Percentiles rank a stretch among this genome's conserved stretches.
Conservation (phyloP, 2,113 vertebrate genomes). For the Cinclus cinclus region DNA sequence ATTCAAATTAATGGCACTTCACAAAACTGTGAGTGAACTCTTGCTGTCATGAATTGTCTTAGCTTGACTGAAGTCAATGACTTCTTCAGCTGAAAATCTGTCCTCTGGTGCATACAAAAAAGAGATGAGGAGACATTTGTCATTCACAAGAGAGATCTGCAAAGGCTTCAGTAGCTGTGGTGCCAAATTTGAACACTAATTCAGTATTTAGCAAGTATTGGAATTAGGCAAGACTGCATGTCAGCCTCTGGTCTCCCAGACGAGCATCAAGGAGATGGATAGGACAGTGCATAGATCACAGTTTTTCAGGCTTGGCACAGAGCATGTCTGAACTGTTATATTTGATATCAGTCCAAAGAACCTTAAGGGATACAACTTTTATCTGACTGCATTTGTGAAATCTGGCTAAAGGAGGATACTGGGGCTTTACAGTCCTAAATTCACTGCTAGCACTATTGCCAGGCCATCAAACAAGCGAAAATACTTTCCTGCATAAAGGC, state of each 20-base stretch:
- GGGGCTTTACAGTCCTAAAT: neutral
- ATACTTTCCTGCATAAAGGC: neutral
- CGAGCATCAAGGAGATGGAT: neutral
- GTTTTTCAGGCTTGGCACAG: neutral
- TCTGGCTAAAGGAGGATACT: neutral
- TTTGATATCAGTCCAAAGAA: neutral
- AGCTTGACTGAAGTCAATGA: neutral
- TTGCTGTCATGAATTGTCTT: neutral
- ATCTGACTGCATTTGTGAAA: neutral
- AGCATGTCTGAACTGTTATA: neutral
- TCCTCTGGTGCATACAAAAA: neutral
- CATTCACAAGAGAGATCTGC: neutral
- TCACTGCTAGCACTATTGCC: neutral
- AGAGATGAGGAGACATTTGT: neutral
- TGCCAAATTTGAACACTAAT: neutral
- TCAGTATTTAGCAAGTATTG: neutral
- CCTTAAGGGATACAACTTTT: neutral
- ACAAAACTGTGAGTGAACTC: neutral
- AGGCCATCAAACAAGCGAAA: neutral
- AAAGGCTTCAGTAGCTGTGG: neutral
- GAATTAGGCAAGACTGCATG: neutral
- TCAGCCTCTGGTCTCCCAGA: neutral
- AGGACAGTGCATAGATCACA: neutral
- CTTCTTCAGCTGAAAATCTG: neutral
- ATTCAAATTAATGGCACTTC: neutral